phyloP scores from a whole-genome alignment of 2,113 vertebrate species.

The Mustela nigripes region DNA sequence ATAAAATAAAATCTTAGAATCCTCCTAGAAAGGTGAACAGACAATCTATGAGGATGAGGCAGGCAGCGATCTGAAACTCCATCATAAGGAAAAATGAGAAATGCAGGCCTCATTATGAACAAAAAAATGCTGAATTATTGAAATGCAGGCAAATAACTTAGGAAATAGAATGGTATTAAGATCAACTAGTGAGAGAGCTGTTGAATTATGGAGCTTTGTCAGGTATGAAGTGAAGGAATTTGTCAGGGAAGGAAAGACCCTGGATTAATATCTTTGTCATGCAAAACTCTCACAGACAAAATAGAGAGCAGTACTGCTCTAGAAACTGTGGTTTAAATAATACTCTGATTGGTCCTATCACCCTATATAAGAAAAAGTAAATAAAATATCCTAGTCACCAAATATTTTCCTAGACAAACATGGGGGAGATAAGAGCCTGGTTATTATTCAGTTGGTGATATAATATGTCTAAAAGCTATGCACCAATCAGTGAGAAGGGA shows the following conservation, averaged over 20 bases:
- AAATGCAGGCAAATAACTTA: neutral
- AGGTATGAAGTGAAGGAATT: neutral
- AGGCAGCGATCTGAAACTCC: neutral
- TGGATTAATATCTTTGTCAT: neutral
- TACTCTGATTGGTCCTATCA: neutral
- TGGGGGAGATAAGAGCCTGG: neutral
- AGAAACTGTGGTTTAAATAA: neutral
- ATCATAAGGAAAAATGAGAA: neutral
- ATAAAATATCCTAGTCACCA: neutral
- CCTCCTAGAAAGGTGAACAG: neutral
- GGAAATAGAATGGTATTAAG: neutral
- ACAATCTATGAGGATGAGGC: neutral
- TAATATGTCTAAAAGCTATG: neutral
- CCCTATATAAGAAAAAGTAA: neutral
- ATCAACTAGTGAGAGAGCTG: neutral
- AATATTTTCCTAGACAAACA: constrained; percentile 15
- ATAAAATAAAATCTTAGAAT: neutral
- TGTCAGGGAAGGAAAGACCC: neutral
- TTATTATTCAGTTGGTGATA: neutral
- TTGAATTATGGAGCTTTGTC: neutral
- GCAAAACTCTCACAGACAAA: neutral
- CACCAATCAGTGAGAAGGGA: neutral
- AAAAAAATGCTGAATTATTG: neutral
- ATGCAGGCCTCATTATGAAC: neutral
- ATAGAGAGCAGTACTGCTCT: neutral